Base-by-base conservation (phyloP, 2,888 invertebrate species). In the Linhomoeus sp. region DNA sequence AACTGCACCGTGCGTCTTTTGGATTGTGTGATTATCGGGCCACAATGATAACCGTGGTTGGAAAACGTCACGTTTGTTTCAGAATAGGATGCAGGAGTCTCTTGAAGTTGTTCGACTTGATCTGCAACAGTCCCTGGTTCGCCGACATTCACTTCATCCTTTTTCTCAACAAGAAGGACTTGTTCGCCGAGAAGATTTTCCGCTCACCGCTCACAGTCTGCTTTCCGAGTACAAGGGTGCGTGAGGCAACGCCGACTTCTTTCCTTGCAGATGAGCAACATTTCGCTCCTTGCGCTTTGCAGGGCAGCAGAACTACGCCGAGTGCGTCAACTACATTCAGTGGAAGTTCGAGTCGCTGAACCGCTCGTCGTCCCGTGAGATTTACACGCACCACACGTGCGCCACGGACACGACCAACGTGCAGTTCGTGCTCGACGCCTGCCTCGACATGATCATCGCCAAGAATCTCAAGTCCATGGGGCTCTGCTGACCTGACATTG, bases 91-190 rank as follows among this genome's bases (percentile, higher is more conserved):
- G 97, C 94, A 97, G 73, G 97, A 97, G 75, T 90, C 90, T 70
- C 76, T n/a, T 99, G 71, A 94, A 94, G 73, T 74, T 99, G 63
- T 99, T 97, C 72, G 97, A 99, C 73, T 94, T 94, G 51, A 97
- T 97, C 73, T 99, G 97, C 75, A 99, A 97, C 77, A 92, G 92
- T 74, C 94, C 97, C 72, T 99, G 97, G 97, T 97, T 99, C 72
- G 90, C 92, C 47, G 94, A 97, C 71, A 97, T 94, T 66, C 92
- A 92, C 67, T 97, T 99, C 70, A 99, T 99, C 64, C 78, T 99
- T 61, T 99, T 97, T 76, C 78, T 99, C 64, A 99, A 99, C 75
- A 99, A 99, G 74, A 97, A 94, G 74, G 97, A 97, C 78, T 75
- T 97, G 66, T 97, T 99, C 68, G 92, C 92, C 73, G 94, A 94